phyloP scores from a whole-genome alignment of 2,113 vertebrate species.

The Vidua macroura region DNA sequence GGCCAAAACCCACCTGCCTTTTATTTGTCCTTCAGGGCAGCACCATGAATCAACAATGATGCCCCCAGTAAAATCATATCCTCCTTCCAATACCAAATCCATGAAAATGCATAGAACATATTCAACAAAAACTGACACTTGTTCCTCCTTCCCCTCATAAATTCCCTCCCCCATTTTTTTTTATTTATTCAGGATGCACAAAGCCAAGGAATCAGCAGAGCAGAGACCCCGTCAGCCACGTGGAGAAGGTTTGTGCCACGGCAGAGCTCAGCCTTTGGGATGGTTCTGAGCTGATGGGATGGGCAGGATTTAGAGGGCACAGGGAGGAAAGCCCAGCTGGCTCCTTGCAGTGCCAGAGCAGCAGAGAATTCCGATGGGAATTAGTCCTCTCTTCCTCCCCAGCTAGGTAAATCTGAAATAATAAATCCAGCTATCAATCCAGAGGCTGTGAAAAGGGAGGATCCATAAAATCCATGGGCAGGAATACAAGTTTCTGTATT shows the following conservation, averaged over 20 bases:
- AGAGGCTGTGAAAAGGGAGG: background rate
- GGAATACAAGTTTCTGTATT: background rate
- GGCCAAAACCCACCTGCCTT: background rate
- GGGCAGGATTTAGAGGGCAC: background rate
- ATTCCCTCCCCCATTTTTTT: background rate
- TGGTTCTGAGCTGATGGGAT: background rate
- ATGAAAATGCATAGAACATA: background rate
- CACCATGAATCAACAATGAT: background rate
- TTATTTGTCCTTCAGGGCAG: background rate
- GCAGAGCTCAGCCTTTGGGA: background rate
- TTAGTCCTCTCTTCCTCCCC: background rate
- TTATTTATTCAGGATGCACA: background rate
- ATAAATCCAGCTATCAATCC: background rate
- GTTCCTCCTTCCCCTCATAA: background rate
- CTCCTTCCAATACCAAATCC: background rate
- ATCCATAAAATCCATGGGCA: slow-evolving; percentile 6
- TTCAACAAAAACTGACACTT: background rate
- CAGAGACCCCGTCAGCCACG: fast-evolving
- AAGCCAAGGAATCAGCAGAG: background rate
- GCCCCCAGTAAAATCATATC: background rate
- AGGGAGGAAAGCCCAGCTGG: background rate
- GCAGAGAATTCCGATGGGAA: background rate
- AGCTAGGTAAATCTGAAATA: background rate
- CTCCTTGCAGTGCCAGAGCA: background rate
- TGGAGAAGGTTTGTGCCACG: background rate